Evolutionary conservation across 1,140 invertebrate genomes (phyloP).

Genomic region (Meloidogyne exigua): DNA sequence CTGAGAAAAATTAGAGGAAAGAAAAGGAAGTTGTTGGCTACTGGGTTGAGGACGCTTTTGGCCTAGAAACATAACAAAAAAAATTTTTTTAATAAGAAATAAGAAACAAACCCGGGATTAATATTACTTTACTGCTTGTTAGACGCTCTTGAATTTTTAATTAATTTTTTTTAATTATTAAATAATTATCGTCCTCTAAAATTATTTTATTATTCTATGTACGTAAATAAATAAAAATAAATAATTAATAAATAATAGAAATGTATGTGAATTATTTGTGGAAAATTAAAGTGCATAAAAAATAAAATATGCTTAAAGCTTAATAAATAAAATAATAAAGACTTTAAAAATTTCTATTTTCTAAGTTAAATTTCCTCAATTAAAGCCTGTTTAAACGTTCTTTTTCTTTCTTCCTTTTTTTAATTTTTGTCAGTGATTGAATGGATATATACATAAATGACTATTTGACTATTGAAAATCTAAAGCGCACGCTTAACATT

Average conservation of each 20-base stretch:
- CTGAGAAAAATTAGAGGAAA: neutral
- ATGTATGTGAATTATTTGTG: too few species aligned
- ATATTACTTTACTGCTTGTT: neutral
- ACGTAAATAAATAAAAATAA: too few species aligned
- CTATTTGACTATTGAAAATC: neutral
- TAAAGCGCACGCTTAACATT: neutral
- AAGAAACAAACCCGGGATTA: neutral
- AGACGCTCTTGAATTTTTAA: neutral
- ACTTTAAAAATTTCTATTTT: too few species aligned
- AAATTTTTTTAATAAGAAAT: neutral
- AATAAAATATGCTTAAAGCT: too few species aligned
- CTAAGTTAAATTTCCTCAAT: neutral
- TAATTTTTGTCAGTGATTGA: neutral
- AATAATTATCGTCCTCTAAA: neutral
- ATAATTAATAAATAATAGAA: too few species aligned
- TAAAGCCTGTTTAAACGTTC: neutral
- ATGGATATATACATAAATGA: neutral
- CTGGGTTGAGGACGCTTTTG: slow-evolving; percentile 21
- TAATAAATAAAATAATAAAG: too few species aligned
- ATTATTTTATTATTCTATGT: neutral
- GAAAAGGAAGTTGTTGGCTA: neutral
- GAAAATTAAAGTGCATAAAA: too few species aligned
- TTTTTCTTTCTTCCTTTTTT: neutral
- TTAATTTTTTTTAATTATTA: neutral
- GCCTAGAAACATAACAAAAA: neutral